Evolutionary conservation across 2,888 invertebrate genomes (phyloP), one percentile per base, ranked within the genome.

Genomic region (Lottia gigantea): DNA sequence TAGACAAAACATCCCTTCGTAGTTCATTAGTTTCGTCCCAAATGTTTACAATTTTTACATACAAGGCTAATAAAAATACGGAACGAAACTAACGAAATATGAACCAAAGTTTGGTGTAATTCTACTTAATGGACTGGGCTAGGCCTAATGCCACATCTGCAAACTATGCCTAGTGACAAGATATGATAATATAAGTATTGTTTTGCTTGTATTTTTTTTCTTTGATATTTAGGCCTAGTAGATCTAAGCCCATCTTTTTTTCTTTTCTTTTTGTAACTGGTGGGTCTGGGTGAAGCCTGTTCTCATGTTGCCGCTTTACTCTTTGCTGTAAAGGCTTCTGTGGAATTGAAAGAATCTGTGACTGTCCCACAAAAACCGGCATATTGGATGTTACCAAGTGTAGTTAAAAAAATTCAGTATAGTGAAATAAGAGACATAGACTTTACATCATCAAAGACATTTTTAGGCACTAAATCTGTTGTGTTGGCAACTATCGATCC

Each of bases 211-310:
- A 31, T 31, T 31, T 6, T 31, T 31, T 4, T 31, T 31, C 31
- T 31, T 31, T 31, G 31, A 31, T 31, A 31, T 31, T 31, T 31
- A 31, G 31, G 31, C 31, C 31, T 31, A 31, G 31, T 31, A 31
- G 31, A 31, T 31, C 31, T 31, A 31, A 31, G 31, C 31, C 31
- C 31, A 31, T 31, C 31, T 2, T 4, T 31, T 6, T 31, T 31
- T 31, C 31, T 31, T 31, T 31, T 31, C 75, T 6, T 78, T 80
- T 62, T 81, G 78, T 63, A 73, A 68, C 47, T 79, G 77, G 78
- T 78, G 1, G 78, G 78, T 11, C 62, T 78, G 3, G 76, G 78
- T 8, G 78, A 80, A 64, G 66, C 72, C 14, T 81, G 78, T 47
- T 75, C 71, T 1, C 81, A 80, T 70, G 66, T 78, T 40, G 76